Evolutionary conservation across 1,140 invertebrate genomes (phyloP), one percentile per base, ranked within the genome.

Genomic region (Fopius arisanus): DNA sequence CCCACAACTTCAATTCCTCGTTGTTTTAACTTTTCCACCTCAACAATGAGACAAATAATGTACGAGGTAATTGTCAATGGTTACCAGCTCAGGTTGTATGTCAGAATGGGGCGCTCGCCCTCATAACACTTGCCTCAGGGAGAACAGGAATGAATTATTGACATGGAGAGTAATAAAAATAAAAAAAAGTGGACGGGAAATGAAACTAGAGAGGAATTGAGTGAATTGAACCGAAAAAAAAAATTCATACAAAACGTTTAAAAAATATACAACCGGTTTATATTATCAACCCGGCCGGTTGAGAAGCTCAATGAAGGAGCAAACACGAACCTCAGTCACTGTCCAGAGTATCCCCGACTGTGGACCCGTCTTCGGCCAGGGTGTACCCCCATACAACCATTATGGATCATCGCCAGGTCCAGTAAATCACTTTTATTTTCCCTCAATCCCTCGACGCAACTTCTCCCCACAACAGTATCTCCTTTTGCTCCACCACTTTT

Each of bases 341-440:
- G 73, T 19, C 48, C 71, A 71, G 66, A 65, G 72, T 73, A 72
- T 77, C 72, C 72, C 69, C 69, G 65, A 68, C 67, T 62, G 67
- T 73, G 67, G 37, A 70, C 66, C 69, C 63, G 75, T 70, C 72
- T 31, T 70, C 65, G 67, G 63, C 62, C 59, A 69, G 67, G 62
- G 33, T 74, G 70, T 59, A 75, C 48, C 73, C 75, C 70, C 67
- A 70, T 67, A 78, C 77, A 73, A 75, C 77, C 75, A 78, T 78
- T 78, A 77, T 73, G 74, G 68, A 69, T 75, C 78, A 75, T 78
- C 73, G 75, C 62, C 37, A 63, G 54, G 26, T 19, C 26, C 43
- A 63, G 62, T 29, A 67, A 76, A 70, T 73, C 72, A 29, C 63
- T 40, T 59, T 33, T 65, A 48, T 59, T 59, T 7, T 59, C 54